These are phyloP conservation scores for Latrodectus geometricus DNA, from an alignment of 1,140 invertebrate species.

Conservation along the genomic window DNA sequence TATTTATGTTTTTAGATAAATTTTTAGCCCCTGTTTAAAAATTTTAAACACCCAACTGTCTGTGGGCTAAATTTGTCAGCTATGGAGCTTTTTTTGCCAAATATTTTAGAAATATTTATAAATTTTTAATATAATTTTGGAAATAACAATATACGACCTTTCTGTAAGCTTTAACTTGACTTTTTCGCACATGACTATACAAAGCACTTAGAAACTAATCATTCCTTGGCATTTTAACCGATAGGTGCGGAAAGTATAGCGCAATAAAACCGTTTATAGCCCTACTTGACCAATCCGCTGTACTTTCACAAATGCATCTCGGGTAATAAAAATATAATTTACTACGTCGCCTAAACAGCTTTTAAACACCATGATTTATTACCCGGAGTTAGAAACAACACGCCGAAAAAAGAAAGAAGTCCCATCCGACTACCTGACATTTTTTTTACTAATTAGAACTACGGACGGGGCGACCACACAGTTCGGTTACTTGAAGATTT, in stretches of 20 bases:
- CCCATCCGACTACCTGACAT: background rate
- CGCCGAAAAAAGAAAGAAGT: background rate
- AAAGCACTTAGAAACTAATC: conserved; percentile 52
- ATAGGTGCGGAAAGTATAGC: conserved; percentile 52
- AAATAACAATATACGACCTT: too few relatives aligned
- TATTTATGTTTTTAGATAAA: too few relatives aligned
- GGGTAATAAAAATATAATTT: conserved; percentile 56
- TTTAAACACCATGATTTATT: conserved; percentile 57
- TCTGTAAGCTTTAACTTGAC: too few relatives aligned
- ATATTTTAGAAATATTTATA: too few relatives aligned
- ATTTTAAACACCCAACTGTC: too few relatives aligned
- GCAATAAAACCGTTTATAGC: conserved; percentile 50
- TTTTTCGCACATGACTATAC: background rate
- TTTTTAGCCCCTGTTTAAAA: too few relatives aligned
- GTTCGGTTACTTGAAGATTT: conserved; percentile 11
- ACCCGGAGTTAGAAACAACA: conserved; percentile 4
- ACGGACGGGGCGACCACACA: conserved; percentile 59
- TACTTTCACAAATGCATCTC: conserved; percentile 34
- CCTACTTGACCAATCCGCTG: conserved; percentile 29
- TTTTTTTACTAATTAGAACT: conserved; percentile 57
- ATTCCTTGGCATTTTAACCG: conserved; percentile 24
- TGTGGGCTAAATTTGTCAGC: too few relatives aligned
- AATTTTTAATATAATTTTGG: too few relatives aligned
- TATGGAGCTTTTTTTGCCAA: too few relatives aligned
- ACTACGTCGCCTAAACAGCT: conserved; percentile 41